Evolutionary conservation across 2,888 invertebrate species (phyloP), one percentile per base, ranked within the genome.

Genomic region (Palloptera scutellata): DNA sequence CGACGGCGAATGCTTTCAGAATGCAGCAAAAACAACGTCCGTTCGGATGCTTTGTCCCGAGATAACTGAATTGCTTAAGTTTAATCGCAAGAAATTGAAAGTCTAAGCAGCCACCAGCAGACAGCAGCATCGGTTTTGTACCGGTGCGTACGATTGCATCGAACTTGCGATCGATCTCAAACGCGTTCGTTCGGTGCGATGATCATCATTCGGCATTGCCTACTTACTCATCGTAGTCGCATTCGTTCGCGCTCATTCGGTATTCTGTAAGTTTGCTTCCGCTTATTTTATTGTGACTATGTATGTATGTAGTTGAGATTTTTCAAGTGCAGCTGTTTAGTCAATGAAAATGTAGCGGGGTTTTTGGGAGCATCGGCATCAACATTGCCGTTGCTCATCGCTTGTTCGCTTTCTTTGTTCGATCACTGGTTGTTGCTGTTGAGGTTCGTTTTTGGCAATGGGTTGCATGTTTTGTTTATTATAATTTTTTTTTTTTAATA

Each of bases 341-440:
- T 30, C 30, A 30, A 30, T 30, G 30, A 30, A 30, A 30, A 4
- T 30, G 6, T 30, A 6, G 2, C 6, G 30, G 30, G 2, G 2
- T 30, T 30, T 2, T 2, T 2, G 30, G 30, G 30, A 30, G 30
- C 3, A 30, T 2, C 2, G 30, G 30, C 3, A 30, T 30, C 30
- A 30, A 30, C 30, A 30, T 30, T 30, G 30, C 12, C 43, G 59
- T 60, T 59, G 60, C 58, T 65, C 64, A 48, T 41, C 66, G 71
- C 68, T 60, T 64, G 75, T 76, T 78, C 73, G 77, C 77, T 79
- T 79, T 78, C 76, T 77, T 76, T 79, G 76, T 78, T 76, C 72
- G 74, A 70, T 62, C 64, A 42, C 10, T 60, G 15, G 10, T n/a
- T 51, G 60, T 60, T 40, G 51, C 15, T 41, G 59, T 11, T 41